Conservation (phyloP, 2,888 invertebrate species). For the Andrena dorsata region DNA sequence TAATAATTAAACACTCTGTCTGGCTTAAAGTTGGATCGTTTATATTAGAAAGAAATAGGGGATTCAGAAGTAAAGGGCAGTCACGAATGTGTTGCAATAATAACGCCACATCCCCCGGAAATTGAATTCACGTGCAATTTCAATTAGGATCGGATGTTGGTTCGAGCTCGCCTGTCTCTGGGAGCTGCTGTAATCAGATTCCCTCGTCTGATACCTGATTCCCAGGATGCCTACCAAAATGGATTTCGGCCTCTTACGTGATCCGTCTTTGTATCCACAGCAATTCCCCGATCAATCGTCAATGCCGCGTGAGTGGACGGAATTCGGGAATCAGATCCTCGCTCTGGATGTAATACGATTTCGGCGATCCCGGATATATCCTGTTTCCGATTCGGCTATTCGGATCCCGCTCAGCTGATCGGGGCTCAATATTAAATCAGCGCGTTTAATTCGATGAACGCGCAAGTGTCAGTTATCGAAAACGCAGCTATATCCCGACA, state of each 20-base stretch:
- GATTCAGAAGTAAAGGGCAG: too few species aligned
- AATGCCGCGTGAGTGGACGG: not conserved
- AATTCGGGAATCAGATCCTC: slow-evolving; percentile 51
- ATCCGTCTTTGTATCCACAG: not conserved
- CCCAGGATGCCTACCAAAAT: slow-evolving; percentile 9
- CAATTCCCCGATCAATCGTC: slow-evolving; percentile 21
- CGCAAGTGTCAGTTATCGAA: slow-evolving; percentile 47
- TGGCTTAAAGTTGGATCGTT: too few species aligned
- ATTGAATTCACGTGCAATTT: too few species aligned
- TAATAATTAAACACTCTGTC: too few species aligned
- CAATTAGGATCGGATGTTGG: too few species aligned
- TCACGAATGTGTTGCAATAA: too few species aligned
- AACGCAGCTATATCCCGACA: slow-evolving; percentile 33
- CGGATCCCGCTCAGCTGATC: slow-evolving; percentile 9
- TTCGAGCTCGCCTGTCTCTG: not conserved
- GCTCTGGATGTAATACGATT: slow-evolving; percentile 48
- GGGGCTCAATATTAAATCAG: slow-evolving; percentile 62
- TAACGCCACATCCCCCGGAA: too few species aligned
- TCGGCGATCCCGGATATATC: slow-evolving; percentile 62
- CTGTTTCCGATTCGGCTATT: slow-evolving; percentile 38
- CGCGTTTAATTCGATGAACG: slow-evolving; percentile 48
- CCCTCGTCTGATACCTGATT: not conserved
- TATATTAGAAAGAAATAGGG: too few species aligned
- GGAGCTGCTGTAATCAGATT: not conserved
- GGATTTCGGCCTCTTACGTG: not conserved